Evolutionary conservation across 1,140 invertebrate species (phyloP).

Genomic region (Harlomillsia oculata): DNA sequence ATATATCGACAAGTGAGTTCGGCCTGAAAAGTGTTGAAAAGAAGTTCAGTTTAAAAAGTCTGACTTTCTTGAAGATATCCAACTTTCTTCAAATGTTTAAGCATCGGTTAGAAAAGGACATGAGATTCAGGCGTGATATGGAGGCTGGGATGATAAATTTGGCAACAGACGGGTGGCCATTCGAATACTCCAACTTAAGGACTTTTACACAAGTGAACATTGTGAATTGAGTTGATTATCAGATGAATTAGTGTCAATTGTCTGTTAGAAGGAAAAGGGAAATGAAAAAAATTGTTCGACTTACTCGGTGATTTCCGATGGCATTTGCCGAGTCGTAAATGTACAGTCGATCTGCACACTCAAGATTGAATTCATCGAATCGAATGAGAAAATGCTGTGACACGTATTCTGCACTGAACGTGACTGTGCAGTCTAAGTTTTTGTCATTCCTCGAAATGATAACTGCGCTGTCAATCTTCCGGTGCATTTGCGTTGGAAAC

Average conservation of each 20-base stretch:
- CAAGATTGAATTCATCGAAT: constrained; percentile 67
- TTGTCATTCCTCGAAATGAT: constrained; percentile 76
- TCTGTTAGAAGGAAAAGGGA: neutral
- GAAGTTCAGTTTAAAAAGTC: constrained; percentile 4
- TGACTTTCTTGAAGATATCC: neutral
- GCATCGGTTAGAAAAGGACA: neutral
- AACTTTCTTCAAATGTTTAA: neutral
- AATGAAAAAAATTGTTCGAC: constrained; percentile 18
- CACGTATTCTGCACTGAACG: constrained; percentile 86
- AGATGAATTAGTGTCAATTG: no score
- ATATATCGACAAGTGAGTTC: constrained; percentile 81
- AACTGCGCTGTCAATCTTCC: constrained; percentile 82
- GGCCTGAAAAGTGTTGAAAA: constrained; percentile 51
- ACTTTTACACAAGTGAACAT: neutral
- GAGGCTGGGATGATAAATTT: neutral
- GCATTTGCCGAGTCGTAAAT: constrained; percentile 86
- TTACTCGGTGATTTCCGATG: constrained; percentile 73
- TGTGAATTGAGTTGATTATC: constrained; percentile 8
- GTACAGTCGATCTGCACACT: constrained; percentile 86
- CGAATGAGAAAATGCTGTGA: constrained; percentile 85
- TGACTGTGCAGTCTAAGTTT: constrained; percentile 79
- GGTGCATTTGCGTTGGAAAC: constrained; percentile 71
- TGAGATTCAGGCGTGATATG: neutral
- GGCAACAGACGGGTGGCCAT: constrained; percentile 1
- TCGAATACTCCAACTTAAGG: constrained; percentile 1